Evolutionary conservation across 2,888 invertebrate species (phyloP).

Genomic region (Mythimna lalbum): DNA sequence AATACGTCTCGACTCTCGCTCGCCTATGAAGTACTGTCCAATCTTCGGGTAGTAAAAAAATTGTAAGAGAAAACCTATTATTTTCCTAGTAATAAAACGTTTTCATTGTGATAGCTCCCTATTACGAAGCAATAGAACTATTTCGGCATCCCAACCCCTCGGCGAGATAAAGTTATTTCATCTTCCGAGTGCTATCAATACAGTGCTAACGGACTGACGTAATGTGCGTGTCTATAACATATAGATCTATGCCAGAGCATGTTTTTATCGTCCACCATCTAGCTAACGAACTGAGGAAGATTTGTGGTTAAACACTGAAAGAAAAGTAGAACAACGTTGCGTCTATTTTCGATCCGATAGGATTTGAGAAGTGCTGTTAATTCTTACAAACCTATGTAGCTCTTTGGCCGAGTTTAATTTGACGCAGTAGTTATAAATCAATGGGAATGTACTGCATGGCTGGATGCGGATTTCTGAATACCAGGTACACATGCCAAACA

Average conservation of each 20-base stretch:
- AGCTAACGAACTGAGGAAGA: slow-evolving; percentile 54
- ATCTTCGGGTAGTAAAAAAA: background rate
- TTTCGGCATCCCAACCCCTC: slow-evolving; percentile 26
- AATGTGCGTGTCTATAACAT: slow-evolving; percentile 55
- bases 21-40: background rate
- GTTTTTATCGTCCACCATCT: slow-evolving; percentile 35
- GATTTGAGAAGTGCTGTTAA: slow-evolving; percentile 18
- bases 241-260: slow-evolving; percentile 39
- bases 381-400: slow-evolving; percentile 1
- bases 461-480: slow-evolving; percentile 24
- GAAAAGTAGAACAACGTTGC: slow-evolving; percentile 27
- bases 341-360: slow-evolving; percentile 22
- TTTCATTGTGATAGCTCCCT: slow-evolving; percentile 23
- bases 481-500: slow-evolving; percentile 26
- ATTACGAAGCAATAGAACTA: slow-evolving; percentile 32
- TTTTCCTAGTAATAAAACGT: slow-evolving; percentile 21
- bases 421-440: slow-evolving; percentile 42
- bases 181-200: slow-evolving; percentile 47
- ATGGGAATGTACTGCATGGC: slow-evolving; percentile 27
- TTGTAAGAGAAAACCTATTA: slow-evolving; percentile 10
- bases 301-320: slow-evolving; percentile 44
- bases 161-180: slow-evolving; percentile 56
- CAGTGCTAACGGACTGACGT: slow-evolving; percentile 49
- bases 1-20: background rate
- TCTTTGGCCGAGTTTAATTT: background rate